Percentiles rank a stretch among this genome's conserved stretches.
phyloP scores from a whole-genome alignment of 2,113 vertebrate species.

The Mesocricetus auratus region DNA sequence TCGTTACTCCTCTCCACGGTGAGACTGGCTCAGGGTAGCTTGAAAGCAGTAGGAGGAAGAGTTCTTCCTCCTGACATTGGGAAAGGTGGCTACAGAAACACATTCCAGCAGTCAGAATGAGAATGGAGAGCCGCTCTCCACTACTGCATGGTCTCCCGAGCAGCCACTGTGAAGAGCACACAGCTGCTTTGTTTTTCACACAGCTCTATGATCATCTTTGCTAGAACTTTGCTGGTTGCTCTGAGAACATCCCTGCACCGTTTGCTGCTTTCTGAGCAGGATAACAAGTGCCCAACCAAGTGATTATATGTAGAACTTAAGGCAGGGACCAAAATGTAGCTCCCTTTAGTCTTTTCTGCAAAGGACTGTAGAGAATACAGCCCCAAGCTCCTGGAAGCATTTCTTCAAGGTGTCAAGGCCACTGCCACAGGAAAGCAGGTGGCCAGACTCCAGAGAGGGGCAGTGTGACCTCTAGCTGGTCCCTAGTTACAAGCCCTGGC shows the following conservation, averaged over 20 bases:
- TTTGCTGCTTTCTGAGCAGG: not conserved
- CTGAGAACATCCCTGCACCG: not conserved
- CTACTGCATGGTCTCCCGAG: conserved; percentile 79
- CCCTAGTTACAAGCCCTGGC: fast-evolving
- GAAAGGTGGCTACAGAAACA: conserved; percentile 68
- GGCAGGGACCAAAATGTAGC: not conserved
- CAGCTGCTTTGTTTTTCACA: conserved; percentile 15
- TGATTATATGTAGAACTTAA: not conserved
- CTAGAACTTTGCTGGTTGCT: not conserved
- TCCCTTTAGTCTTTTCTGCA: not conserved
- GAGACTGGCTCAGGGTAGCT: conserved; percentile 61
- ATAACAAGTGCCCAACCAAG: not conserved
- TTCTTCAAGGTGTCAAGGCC: not conserved
- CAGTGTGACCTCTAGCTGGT: no score
- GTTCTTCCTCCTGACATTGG: conserved; percentile 48
- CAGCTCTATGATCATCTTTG: not conserved
- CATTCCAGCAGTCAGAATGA: conserved; percentile 71
- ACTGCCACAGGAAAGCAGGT: not conserved
- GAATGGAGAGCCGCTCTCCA: conserved; percentile 46
- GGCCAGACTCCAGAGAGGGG: not conserved
- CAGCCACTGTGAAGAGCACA: not conserved
- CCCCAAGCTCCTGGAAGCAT: not conserved
- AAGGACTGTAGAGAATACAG: not conserved
- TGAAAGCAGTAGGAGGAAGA: conserved; percentile 62
- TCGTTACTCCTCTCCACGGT: conserved; percentile 67